Conservation (phyloP, 2,888 invertebrate species). For the Loripinus fragilis region DNA sequence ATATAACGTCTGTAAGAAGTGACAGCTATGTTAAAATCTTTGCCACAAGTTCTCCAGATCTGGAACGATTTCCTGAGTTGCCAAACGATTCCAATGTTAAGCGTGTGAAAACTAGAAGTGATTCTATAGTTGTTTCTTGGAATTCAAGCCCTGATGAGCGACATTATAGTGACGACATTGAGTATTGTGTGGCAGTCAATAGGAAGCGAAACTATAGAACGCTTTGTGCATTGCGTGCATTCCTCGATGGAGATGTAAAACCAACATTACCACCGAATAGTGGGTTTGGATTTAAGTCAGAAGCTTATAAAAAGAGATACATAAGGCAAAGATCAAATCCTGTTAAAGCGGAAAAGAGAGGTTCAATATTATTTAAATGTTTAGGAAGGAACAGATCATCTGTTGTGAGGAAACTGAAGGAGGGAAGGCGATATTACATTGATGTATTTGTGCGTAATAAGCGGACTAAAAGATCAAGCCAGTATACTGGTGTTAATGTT, state of each 20-base stretch:
- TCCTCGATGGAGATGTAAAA: conserved; percentile 80
- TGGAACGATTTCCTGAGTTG: conserved; percentile 61
- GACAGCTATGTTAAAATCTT: conserved; percentile 77
- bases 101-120: conserved; percentile 41
- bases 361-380: conserved; percentile 83
- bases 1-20: conserved; percentile 68
- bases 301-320: conserved; percentile 62
- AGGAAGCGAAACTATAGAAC: conserved; percentile 80
- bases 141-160: conserved; percentile 64
- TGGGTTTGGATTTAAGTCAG: conserved; percentile 80
- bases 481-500: conserved; percentile 83
- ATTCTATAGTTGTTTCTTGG: conserved; percentile 61
- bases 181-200: conserved; percentile 86
- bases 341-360: conserved; percentile 60
- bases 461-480: conserved; percentile 85
- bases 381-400: conserved; percentile 85
- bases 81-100: conserved; percentile 52
- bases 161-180: conserved; percentile 65
- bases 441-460: conserved; percentile 86
- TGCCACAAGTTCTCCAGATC: conserved; percentile 69
- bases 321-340: conserved; percentile 66
- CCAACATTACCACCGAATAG: conserved; percentile 74
- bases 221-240: conserved; percentile 85
- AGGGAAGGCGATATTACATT: conserved; percentile 85
- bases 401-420: conserved; percentile 84